Conservation (phyloP, 1,140 invertebrate species). For the Cataglyphis hispanica region DNA sequence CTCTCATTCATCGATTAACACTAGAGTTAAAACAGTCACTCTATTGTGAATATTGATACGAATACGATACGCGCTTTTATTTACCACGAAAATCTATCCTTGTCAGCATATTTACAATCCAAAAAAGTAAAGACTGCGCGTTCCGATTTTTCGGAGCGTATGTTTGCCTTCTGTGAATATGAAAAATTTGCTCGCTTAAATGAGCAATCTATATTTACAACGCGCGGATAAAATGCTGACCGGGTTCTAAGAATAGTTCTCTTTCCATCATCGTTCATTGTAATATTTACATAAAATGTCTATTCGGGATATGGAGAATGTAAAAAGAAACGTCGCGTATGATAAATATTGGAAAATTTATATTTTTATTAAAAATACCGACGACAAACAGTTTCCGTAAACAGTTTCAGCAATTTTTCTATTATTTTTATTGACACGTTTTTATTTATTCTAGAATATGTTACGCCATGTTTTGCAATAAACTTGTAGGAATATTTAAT, state of each 20-base stretch:
- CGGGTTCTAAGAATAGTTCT: conserved; percentile 13
- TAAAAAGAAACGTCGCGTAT: background rate
- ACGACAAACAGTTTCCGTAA: background rate
- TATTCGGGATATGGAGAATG: background rate
- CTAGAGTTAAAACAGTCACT: conserved; percentile 16
- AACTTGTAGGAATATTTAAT: background rate
- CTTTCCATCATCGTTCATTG: background rate
- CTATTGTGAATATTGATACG: background rate
- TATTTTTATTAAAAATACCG: conserved; percentile 11
- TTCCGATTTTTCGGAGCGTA: conserved; percentile 11
- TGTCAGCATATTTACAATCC: conserved; percentile 33
- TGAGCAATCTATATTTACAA: conserved; percentile 1
- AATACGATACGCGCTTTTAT: conserved; percentile 34
- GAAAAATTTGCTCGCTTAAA: conserved; percentile 48
- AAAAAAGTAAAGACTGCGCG: conserved; percentile 12
- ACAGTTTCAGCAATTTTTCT: background rate
- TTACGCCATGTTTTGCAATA: background rate
- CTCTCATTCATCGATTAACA: background rate
- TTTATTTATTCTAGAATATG: background rate
- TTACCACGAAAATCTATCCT: conserved; percentile 22
- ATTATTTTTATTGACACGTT: conserved; percentile 9
- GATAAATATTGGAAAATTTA: background rate
- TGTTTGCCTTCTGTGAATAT: background rate
- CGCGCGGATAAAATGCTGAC: background rate
- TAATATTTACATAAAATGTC: background rate